Base-by-base conservation (phyloP, 2,888 invertebrate species). In the Platycheirus rosarum region DNA sequence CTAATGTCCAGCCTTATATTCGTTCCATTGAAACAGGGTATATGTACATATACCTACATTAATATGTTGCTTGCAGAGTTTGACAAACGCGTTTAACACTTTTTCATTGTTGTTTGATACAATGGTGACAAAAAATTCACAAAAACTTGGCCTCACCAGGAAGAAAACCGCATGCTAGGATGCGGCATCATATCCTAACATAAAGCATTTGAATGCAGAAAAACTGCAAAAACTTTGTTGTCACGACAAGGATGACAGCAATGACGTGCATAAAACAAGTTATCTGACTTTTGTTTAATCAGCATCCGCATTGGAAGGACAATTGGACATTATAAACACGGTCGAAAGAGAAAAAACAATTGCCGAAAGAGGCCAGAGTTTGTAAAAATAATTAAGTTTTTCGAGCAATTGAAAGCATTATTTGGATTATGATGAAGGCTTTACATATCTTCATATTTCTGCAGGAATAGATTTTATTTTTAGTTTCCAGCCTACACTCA, bases 111-210 rank as follows among this genome's bases (percentile, higher is more conserved):
- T 32, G 11, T 18, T 13, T 66, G 82, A 77, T 77, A 82, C 53
- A 26, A 73, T 49, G 71, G 68, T 68, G 76, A 73, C 77, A 68
- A 37, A 49, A 82, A 77, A 77, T 68, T 77, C 82, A 82, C 68
- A 71, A 71, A 66, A 63, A 62, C 53, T 68, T 76, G 23, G 32
- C 40, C 65, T 40, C 23, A 23, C 13, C 8, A 14, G 48, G 26
- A 42, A 14, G 16, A 11, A 29, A 26, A 29, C 11, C 4, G 3
- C 11, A 5, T 14, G n/a, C 14, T 32, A 44, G 16, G 16, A 29
- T 37, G 40, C 53, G 60, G 53, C 66, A 71, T 66, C n/a, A n/a
- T 29, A 42, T 42, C 11, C 18, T 8, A 55, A 37, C 35, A 57
- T 79, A 53, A 60, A 18, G 23, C 42, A 69, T 53, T 48, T 23